Evolutionary conservation across 2,113 vertebrate species (phyloP).

Genomic region (Elephas maximus): DNA sequence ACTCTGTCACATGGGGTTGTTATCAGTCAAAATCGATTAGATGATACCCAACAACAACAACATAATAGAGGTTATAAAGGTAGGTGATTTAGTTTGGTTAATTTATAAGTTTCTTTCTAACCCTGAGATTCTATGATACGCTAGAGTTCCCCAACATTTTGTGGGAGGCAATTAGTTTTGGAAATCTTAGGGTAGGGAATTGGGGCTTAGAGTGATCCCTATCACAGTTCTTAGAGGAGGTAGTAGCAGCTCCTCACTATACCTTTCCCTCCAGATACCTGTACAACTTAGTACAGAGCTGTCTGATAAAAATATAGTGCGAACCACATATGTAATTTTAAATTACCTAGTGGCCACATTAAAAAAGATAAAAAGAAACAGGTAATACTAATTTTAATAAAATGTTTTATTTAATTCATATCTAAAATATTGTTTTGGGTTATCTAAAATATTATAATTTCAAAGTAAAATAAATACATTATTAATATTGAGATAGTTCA

Average conservation of each 20-base stretch:
- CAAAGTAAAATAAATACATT: not conserved
- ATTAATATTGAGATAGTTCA: not conserved
- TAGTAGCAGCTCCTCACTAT: not conserved
- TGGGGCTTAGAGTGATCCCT: not conserved
- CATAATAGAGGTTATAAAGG: not conserved
- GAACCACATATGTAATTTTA: not conserved
- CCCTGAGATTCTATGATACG: not conserved
- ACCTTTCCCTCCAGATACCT: not conserved
- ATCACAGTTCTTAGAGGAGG: not conserved
- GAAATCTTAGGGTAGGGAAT: not conserved
- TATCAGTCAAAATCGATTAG: not conserved
- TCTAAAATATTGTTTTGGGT: not conserved
- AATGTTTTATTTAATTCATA: constrained; percentile 5
- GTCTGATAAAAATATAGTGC: not conserved
- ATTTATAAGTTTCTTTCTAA: not conserved
- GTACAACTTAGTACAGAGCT: no score
- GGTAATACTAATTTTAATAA: constrained; percentile 14
- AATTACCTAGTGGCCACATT: not conserved
- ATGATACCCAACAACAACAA: not conserved
- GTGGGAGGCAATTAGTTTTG: not conserved
- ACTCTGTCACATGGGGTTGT: not conserved
- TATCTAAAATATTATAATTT: constrained; percentile 41
- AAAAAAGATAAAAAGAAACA: not conserved
- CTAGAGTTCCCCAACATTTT: not conserved
- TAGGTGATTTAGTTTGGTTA: not conserved